Base-by-base conservation (phyloP, 2,888 invertebrate genomes). In the Orthonychiurus folsomi region DNA sequence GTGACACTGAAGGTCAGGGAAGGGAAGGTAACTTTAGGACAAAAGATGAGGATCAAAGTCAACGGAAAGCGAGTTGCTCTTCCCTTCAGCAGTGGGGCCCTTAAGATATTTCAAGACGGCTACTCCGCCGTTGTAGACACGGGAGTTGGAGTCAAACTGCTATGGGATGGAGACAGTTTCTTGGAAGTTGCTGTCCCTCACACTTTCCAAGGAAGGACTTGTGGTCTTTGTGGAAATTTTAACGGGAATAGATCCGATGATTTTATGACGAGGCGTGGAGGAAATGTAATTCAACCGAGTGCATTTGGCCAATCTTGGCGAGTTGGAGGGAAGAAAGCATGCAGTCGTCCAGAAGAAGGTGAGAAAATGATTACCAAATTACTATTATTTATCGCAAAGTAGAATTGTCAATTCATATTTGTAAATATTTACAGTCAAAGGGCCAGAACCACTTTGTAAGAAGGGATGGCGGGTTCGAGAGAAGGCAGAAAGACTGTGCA, bases 171-270 rank as follows among this genome's bases (percentile, higher is more conserved):
- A 1, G 88, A 88, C 72, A 92, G 93, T 73, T 93, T 93, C 75
- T 80, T 94, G 64, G 94, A 96, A 79, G 82, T 87, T 0, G 81
- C 83, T 0, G 89, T 92, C 18, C 88, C 91, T 2, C 74, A 85
- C 82, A 64, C 80, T 79, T 60, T 90, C 85, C 79, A 89, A 85
- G 69, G 95, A 94, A 77, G 95, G 94, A 79, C 84, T 92, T 94
- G 94, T 75, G 96, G 96, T 18, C 80, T 96, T 21, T 96, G 96
- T 75, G 96, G 96, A 1, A 95, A 95, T 76, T 96, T 89, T 78
- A 96, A 95, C 78, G 86, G 87, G 55, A 81, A 88, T 66, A 85
- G 86, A 2, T 83, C 88, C 57, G 72, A 72, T 60, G 75, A 84
- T 80, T 69, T 84, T 84, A 58, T 82, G 86, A 59, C 83, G 83